Conservation (phyloP, 1,140 invertebrate genomes). For the Idris sp. region DNA sequence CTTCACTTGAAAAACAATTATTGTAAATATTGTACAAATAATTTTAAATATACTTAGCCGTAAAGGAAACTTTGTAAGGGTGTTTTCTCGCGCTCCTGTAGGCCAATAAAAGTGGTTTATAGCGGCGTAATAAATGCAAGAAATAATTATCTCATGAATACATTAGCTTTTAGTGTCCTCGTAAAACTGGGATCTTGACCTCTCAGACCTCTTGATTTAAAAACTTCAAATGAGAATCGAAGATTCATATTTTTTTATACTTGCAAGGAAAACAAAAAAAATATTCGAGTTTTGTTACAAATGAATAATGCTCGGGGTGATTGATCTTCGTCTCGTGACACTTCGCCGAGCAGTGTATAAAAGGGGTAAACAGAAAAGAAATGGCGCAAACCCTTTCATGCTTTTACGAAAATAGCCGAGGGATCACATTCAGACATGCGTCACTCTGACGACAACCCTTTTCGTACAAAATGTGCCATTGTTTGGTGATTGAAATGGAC, state of each 20-base stretch:
- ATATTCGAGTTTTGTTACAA: too few species aligned
- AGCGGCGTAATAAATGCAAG: slow-evolving; percentile 74
- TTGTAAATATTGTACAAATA: too few species aligned
- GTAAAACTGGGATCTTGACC: slow-evolving; percentile 44
- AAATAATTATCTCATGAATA: slow-evolving; percentile 78
- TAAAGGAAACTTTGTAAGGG: slow-evolving; percentile 72
- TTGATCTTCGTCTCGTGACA: slow-evolving; percentile 74
- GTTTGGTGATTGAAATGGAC: slow-evolving; percentile 54
- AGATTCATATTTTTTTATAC: background rate
- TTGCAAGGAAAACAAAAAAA: background rate
- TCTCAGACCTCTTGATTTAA: background rate
- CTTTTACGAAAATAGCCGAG: slow-evolving; percentile 72
- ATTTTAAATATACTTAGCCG: too few species aligned
- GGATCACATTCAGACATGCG: slow-evolving; percentile 73
- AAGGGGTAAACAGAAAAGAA: slow-evolving; percentile 66
- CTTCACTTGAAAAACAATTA: too few species aligned
- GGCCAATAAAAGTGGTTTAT: slow-evolving; percentile 72
- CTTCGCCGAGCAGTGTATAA: slow-evolving; percentile 71
- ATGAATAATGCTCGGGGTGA: too few species aligned
- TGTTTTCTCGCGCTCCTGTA: slow-evolving; percentile 62
- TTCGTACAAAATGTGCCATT: slow-evolving; percentile 35
- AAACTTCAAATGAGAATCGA: slow-evolving; percentile 3
- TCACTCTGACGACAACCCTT: slow-evolving; percentile 65
- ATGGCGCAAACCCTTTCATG: slow-evolving; percentile 71
- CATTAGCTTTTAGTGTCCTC: slow-evolving; percentile 73